Base-by-base conservation (phyloP, 2,113 vertebrate species). In the Merops nubicus region DNA sequence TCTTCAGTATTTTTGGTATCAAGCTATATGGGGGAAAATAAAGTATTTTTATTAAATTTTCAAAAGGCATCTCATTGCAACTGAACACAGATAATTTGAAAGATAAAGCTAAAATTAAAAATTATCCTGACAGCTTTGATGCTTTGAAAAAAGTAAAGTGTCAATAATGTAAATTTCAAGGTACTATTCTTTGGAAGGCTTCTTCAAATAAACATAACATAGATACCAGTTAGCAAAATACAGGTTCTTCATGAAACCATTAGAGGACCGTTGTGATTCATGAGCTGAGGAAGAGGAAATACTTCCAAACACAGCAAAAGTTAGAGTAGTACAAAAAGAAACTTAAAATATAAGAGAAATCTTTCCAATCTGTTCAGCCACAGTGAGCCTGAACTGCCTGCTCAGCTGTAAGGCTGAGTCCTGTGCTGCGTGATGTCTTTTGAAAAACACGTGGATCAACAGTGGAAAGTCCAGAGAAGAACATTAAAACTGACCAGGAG, bases 311-410 rank as follows among this genome's bases (percentile, higher is more conserved):
- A 13, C 11, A 62, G 29, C 9, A 88, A 56, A 84, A 45, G 5
- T 33, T 60, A 40, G 2, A 62, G 33, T 22, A 22, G 7, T 45
- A 34, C 62, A 72, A 91, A 80, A 14, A 51, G 83, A 91, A 76
- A 72, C 8, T 11, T 36, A 62, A 84, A 29, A 50, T 1, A 1
- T 63, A 23, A 47, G 29, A 88, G 29, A 88, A 83, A 54, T 29
- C 29, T 9, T 54, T 78, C 28, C 12, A 33, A 6, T 45, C 40
- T 34, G 8, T 72, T 56, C 33, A 45, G 28, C 21, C 25, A 12
- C 47, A 21, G 25, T 45, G 47, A 70, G 22, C 23, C 50, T 1
- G 0, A 60, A 50, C 15, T 1, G 0, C 15, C 18, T 22, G 16
- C 43, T 31, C n/a, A 68, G 22, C 42, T 69, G 59, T 43, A 86